Evolutionary conservation across 2,797 vertebrate species (phyloP), one percentile per base, ranked within the genome.

Genomic region (Chrysolophus pictus): DNA sequence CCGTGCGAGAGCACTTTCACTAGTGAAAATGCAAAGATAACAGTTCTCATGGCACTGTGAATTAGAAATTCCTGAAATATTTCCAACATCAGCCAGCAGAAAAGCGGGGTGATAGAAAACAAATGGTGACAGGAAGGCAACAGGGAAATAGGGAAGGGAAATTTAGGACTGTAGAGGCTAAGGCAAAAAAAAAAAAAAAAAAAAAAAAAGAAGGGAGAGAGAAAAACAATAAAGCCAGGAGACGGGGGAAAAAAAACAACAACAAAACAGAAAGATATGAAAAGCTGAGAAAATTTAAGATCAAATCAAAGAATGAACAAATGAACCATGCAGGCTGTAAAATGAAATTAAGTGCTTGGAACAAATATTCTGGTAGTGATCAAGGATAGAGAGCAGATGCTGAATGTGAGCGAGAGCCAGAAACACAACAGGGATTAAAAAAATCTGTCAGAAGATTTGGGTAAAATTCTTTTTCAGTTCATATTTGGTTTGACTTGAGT

Each of bases 11-110:
- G 83, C 73, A 76, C 91, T 96, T 97, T 97, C 97, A 94, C 96
- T 83, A 92, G 96, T 97, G 97, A 97, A 97, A 96, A 85, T 19
- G 92, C 78, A 82, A 91, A 93, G 97, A 97, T 98, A 98, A 97
- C 92, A 73, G 94, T 97, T 97, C 97, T 97, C 97, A 97, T 97
- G 96, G 96, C 96, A 97, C 96, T 95, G 95, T 95, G 96, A 97
- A 98, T 97, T 97, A 97, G 94, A 96, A 97, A 98, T 98, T 98
- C 97, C 97, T 97, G 97, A 98, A 97, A 97, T 97, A 95, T 95
- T 98, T 98, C 96, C 97, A 97, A 75, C 96, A 93, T 97, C 96
- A 95, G 96, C 95, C 95, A 94, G 95, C 94, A 97, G 93, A 97
- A 95, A 96, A 97, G 94, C 92, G 96, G 96, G 93, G 97, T 97